phyloP scores from a whole-genome alignment of 1,140 invertebrate genomes.

The Streblospio benedicti region DNA sequence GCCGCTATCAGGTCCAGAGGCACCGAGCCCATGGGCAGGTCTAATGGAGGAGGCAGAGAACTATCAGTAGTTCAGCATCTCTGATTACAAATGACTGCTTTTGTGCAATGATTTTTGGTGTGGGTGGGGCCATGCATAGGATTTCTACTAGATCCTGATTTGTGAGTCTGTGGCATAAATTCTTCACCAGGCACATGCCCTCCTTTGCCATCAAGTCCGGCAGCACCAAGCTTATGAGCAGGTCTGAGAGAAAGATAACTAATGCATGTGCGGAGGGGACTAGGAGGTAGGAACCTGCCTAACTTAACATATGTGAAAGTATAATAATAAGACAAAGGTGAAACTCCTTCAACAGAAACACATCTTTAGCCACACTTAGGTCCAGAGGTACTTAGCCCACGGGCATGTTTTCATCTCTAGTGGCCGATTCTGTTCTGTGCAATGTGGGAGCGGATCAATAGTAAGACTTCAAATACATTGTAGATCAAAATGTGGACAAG shows the following conservation, averaged over 20 bases:
- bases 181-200: background rate
- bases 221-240: too few relatives aligned
- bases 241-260: too few relatives aligned
- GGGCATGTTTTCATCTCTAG: too few relatives aligned
- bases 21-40: slow-evolving; percentile 32
- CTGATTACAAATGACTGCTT: background rate
- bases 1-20: slow-evolving; percentile 32
- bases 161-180: background rate
- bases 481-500: background rate
- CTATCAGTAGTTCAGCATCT: background rate
- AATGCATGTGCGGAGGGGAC: too few relatives aligned
- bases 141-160: background rate
- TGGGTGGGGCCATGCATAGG: background rate
- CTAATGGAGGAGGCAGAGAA: slow-evolving; percentile 15
- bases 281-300: too few relatives aligned
- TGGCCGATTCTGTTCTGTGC: too few relatives aligned
- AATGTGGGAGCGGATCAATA: too few relatives aligned
- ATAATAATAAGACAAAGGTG: too few relatives aligned
- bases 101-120: background rate
- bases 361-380: too few relatives aligned
- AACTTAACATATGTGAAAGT: too few relatives aligned
- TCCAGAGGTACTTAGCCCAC: too few relatives aligned
- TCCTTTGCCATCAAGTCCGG: background rate
- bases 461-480: background rate
- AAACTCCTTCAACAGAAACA: too few relatives aligned